Base-by-base conservation (phyloP, 1,140 invertebrate species). In the Venturia canescens region DNA sequence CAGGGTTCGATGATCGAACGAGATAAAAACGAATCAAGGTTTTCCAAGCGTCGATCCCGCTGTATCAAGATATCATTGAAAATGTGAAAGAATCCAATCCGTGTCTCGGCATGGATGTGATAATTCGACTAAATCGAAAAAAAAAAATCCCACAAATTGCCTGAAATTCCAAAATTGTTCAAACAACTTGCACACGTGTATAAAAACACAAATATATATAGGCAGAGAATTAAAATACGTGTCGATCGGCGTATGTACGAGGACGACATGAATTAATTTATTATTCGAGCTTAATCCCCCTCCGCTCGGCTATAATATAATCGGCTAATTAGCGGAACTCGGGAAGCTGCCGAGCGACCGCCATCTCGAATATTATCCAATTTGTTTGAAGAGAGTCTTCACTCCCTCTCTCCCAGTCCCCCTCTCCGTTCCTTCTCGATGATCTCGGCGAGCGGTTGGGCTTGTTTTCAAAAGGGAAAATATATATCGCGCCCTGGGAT, bases 311-410 rank as follows among this genome's bases (percentile, higher is more conserved):
- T 76, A 34, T 53, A 77, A 66, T 26, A 77, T 77, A 77, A 77
- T 77, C 75, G 75, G 31, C 60, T 77, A 77, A 77, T 77, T 77
- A 66, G 75, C 75, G 75, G 75, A 77, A 77, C 75, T 77, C 57
- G 34, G 66, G 75, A 60, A 77, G 57, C 75, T 66, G 48, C 34
- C 16, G 71, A 23, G 27, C 50, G n/a, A 27, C 29, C 53, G 53
- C 50, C 11, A 44, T 38, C 31, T 18, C 31, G 57, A 38, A 66
- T 77, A 77, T 66, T 66, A 77, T 77, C 75, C 75, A 77, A 77
- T 77, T 77, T 77, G 75, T 77, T 77, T 77, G 21, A 34, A 63
- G 53, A 63, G 60, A 29, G 27, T 21, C 13, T 11, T 57, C 53
- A 23, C 53, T 9, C 18, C 21, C 53, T n/a, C 18, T 15, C 60